phyloP scores from a whole-genome alignment of 1,140 invertebrate species.

The Bursaphelenchus mucronatus region DNA sequence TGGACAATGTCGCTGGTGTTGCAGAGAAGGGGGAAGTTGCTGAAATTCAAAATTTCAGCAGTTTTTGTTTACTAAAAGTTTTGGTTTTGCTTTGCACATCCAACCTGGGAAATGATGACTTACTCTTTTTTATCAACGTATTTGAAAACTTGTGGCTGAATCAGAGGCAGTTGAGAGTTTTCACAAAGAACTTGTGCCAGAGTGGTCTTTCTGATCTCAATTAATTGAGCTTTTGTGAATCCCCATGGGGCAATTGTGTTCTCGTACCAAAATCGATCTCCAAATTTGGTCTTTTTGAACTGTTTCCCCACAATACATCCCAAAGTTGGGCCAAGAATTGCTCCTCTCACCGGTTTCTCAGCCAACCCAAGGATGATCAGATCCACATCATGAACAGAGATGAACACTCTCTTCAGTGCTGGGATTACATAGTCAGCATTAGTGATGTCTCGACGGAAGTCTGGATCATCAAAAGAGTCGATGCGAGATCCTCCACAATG shows the following conservation, averaged over 20 bases:
- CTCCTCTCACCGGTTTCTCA: conserved; percentile 69
- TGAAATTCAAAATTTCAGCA: conserved; percentile 35
- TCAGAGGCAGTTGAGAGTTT: conserved; percentile 68
- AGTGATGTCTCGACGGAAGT: conserved; percentile 36
- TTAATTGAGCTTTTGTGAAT: conserved; percentile 73
- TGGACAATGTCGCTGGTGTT: conserved; percentile 31
- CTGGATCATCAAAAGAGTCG: conserved; percentile 39
- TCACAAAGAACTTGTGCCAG: conserved; percentile 75
- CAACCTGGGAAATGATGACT: not conserved
- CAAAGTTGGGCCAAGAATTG: conserved; percentile 75
- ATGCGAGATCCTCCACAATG: conserved; percentile 71
- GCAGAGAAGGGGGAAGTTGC: conserved; percentile 45
- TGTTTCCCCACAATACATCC: conserved; percentile 78
- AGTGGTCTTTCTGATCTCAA: conserved; percentile 71
- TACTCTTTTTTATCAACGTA: conserved; percentile 28
- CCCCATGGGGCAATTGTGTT: conserved; percentile 46
- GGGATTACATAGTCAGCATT: conserved; percentile 40
- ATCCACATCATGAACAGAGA: conserved; percentile 73
- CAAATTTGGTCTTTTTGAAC: conserved; percentile 65
- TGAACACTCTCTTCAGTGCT: conserved; percentile 31
- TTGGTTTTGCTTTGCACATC: too few relatives aligned
- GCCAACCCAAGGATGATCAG: conserved; percentile 75
- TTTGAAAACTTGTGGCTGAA: conserved; percentile 66
- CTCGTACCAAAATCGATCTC: conserved; percentile 61
- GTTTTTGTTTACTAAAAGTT: too few relatives aligned